Base-by-base conservation (phyloP, 2,113 vertebrate genomes). In the Solea solea region DNA sequence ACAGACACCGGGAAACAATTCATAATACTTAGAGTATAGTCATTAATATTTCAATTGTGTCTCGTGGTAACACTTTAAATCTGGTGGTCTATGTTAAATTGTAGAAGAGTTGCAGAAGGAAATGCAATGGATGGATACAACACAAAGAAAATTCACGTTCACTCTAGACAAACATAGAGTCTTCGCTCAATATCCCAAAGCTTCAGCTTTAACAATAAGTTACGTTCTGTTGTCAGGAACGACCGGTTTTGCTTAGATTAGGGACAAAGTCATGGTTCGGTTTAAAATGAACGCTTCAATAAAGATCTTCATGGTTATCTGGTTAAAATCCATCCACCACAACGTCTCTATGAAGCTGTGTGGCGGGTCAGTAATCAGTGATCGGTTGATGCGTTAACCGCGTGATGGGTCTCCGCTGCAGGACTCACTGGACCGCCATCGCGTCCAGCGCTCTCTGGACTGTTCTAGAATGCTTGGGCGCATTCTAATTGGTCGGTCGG, bases 401-500 rank as follows among this genome's bases (percentile, higher is more conserved):
- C 21, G 81, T 62, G 51, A 82, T 80, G 81, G 86, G 84, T 83
- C 50, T 49, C 28, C 69, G 41, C 69, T 69, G 64, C 79, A 69
- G 58, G 52, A 70, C 66, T 88, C 79, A 58, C 69, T 69, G 61
- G 74, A 87, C 61, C 87, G 86, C 91, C 85, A 48, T 81, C 52
- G 64, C 74, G 84, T 86, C 90, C 79, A 70, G 86, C 84, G 81
- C 87, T 83, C 81, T 81, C 52, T 75, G 81, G 84, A 76, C 74
- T 72, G 64, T 77, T 66, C 69, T 54, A 76, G 74, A 81, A 91
- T 83, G 91, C 88, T 88, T 82, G 79, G 91, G 86, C 80, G 82
- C 73, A 71, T 88, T 82, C 85, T 92, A 94, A 94, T 94, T 93
- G 89, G 72, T 82, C 74, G 81, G 66, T 86, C 64, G 69, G 71